Base-by-base conservation (phyloP, 2,797 vertebrate genomes). In the Heteromormyrus szaboi region DNA sequence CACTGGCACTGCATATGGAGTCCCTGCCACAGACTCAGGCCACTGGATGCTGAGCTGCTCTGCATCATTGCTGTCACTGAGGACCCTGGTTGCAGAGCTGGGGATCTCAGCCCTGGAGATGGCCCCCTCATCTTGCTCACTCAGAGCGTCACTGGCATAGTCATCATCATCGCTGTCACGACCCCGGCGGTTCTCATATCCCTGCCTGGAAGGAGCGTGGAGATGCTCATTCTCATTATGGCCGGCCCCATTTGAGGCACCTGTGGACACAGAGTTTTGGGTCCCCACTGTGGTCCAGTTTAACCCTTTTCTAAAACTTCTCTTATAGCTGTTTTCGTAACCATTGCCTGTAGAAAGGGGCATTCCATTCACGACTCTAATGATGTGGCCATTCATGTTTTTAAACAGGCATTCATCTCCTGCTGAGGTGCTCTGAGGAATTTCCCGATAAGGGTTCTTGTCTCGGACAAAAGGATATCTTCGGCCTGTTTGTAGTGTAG, bases 131-230 rank as follows among this genome's bases (percentile, higher is more conserved):
- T 93, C 93, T 4, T 84, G 87, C 85, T 90, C 93, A 62, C 94
- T 96, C 29, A 91, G 91, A 19, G 93, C 92, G 76, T 95, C 91
- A 4, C 93, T 95, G 88, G 91, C 92, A 76, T 94, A 94, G 88
- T 95, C 94, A 2, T 81, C 92, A 0, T 94, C 92, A 0, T 94
- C 94, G 1, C 48, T 29, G 88, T 95, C 93, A 2, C 81, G 91
- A 0, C 94, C 92, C 0, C 94, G 93, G 29, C 94, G 76, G 0
- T 91, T 89, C 50, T 50, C 72, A 4, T 88, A 88, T 48, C 87
- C n/a, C 25, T 90, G 90, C 85, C 79, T 25, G 8, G 90, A 90
- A 54, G 25, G 54, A 79, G 22, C 72, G 2, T 89, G 65, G 29
- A 41, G 90, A 79, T 51, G 11, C 11, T 85, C 89, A 46, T 93